phyloP scores from a whole-genome alignment of 2,797 vertebrate species.

The Malurus leucopterus region DNA sequence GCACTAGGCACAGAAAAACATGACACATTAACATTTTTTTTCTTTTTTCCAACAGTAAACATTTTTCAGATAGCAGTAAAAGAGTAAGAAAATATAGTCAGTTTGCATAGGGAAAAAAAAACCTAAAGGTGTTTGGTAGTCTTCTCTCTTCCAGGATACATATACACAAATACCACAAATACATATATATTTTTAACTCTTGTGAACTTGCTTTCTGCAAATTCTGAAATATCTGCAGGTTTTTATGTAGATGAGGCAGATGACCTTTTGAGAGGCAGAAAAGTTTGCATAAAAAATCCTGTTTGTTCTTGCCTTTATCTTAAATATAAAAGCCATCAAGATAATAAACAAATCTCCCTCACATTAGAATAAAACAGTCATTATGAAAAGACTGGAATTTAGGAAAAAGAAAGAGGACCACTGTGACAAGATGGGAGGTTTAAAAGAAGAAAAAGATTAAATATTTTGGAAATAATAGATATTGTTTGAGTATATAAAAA shows the following conservation, averaged over 20 bases:
- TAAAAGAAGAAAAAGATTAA: not conserved
- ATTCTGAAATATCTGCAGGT: not conserved
- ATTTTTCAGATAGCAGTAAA: not conserved
- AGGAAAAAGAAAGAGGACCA: not conserved
- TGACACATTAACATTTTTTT: not conserved
- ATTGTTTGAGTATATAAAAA: not conserved
- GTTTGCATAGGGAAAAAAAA: not conserved
- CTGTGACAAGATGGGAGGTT: not conserved
- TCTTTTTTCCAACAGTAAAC: not conserved
- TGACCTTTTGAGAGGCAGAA: not conserved
- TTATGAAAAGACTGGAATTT: not conserved
- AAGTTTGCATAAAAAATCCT: not conserved
- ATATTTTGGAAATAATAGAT: not conserved
- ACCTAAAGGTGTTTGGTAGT: not conserved
- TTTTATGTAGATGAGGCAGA: not conserved
- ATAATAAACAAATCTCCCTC: not conserved
- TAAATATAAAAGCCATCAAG: not conserved
- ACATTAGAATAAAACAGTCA: not conserved
- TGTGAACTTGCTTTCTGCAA: not conserved
- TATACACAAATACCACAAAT: not conserved
- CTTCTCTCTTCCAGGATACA: not conserved
- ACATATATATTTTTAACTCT: not conserved
- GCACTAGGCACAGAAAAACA: not conserved
- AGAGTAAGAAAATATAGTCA: not conserved
- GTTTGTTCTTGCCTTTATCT: not conserved